Base-by-base conservation (phyloP, 1,140 invertebrate genomes). In the Periplaneta americana region DNA sequence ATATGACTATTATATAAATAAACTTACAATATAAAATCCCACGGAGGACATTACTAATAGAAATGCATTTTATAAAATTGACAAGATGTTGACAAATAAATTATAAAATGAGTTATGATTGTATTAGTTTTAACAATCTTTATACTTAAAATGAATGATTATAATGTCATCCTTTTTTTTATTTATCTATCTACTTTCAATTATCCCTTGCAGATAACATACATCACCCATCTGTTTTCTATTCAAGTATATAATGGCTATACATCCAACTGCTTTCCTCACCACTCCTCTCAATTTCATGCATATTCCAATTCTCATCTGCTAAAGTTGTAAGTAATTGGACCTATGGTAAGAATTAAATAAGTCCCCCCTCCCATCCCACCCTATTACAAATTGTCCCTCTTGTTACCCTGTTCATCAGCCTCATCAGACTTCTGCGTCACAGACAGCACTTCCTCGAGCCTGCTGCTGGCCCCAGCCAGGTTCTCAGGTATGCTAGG, bases 401-500 rank as follows among this genome's bases (percentile, higher is more conserved):
- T 57, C 48, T 48, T 48, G 13, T 18, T 18, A 48, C 39, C 13
- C 3, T 15, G 39, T 48, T 3, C 48, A 10, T 66, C 48, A n/a
- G 22, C 6, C n/a, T 8, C 48, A 66, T 66, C 48, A 66, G 22
- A 5, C 48, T 18, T 48, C 39, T 48, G 39, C 22, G 13, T 2
- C 48, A 66, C 17, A 18, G 39, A 5, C n/a, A n/a, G 48, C 22
- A 66, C 48, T 66, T 66, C 22, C 48, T 66, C 48, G 22, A 28
- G 22, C 28, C n/a, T 22, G 48, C 48, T 66, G n/a, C 1, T n/a
- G 13, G 48, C 22, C 22, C 77, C 33, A 11, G 34, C 35, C 77
- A 78, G 28, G 77, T 78, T 78, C 34, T 78, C 77, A n/a, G 77
- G 77, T 32, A 78, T 78, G 35, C 77, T 78, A 28, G 77, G 77